Base-by-base conservation (phyloP, 2,888 invertebrate species). In the Andrena trimmerana region DNA sequence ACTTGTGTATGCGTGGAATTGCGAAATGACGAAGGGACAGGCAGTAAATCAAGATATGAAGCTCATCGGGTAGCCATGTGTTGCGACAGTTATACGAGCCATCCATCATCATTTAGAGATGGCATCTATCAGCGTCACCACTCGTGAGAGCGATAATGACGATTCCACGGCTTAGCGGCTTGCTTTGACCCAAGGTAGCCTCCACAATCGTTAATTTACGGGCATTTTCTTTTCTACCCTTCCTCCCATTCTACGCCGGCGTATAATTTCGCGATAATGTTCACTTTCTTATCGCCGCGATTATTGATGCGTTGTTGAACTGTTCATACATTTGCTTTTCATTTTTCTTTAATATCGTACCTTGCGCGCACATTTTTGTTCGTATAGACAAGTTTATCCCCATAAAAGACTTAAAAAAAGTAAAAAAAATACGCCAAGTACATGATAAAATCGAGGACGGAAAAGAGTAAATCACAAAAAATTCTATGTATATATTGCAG, bases 81-180 rank as follows among this genome's bases (percentile, higher is more conserved):
- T 92, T 91, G 91, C 90, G 92, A 93, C 92, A 91, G 90, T 92
- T 92, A 92, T 92, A 92, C 89, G 91, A 91, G 90, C 90, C 90
- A 93, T 93, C 92, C 88, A 91, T 93, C 93, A 93, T 93, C 91
- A 91, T 92, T 92, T 90, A 88, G 87, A 89, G 89, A 89, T 86
- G 89, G 89, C 89, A 90, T 92, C 91, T 90, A 91, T 92, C 92
- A 92, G 89, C 91, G 90, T 90, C 89, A 87, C 88, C 88, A 85
- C 90, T 90, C 88, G 89, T 85, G 88, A 84, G 87, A 84, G 88
- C 85, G 90, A 91, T 91, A 91, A 91, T 91, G 89, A 90, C 88
- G 86, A 89, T 88, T 88, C 90, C 86, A 85, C 82, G 88, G 88
- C 85, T 89, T 88, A 89, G 88, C 88, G 89, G 89, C 88, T 89